Base-by-base conservation (phyloP, 2,888 invertebrate genomes). In the Pseudococcus longispinus region DNA sequence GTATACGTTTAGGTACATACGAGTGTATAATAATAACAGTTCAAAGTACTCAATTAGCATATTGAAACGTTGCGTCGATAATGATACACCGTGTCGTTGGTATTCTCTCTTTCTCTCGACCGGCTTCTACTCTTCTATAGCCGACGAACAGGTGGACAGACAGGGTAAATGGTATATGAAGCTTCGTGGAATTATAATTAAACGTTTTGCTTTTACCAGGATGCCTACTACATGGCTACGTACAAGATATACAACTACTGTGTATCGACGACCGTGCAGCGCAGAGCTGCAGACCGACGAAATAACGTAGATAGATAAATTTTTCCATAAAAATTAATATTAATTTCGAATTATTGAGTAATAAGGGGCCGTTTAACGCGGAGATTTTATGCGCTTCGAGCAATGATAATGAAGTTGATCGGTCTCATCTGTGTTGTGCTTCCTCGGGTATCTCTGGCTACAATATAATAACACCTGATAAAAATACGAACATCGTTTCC, bases 401-500 rank as follows among this genome's bases (percentile, higher is more conserved):
- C 70, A 29, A 70, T 70, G 70, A 29, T 70, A 70, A 70, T 70
- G 70, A 70, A 70, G 70, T 70, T 18, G 70, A 70, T 70, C 29
- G 70, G 60, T 29, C 29, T 70, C 4, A 70, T 29, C 60, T 13
- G 60, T 1, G 9, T 6, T 2, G 46, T 46, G 15, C 51, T 51
- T n/a, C n/a, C 51, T 51, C n/a, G 5, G 13, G 46, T 15, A 2
- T 46, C 46, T 5, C 2, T n/a, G 5, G 18, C 23, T 60, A 60
- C 60, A 60, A 70, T 70, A 70, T 70, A 70, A 70, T 70, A 70
- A 70, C 70, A 70, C 70, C 70, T 70, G 70, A 70, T 70, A 70
- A 70, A 70, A 70, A 70, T 70, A 70, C 26, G 70, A 70, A 29
- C 70, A 29, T 70, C 29, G 32, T 70, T 70, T 70, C 70, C 3